phyloP scores from a whole-genome alignment of 2,113 vertebrate species.

The Dissostichus mawsoni region DNA sequence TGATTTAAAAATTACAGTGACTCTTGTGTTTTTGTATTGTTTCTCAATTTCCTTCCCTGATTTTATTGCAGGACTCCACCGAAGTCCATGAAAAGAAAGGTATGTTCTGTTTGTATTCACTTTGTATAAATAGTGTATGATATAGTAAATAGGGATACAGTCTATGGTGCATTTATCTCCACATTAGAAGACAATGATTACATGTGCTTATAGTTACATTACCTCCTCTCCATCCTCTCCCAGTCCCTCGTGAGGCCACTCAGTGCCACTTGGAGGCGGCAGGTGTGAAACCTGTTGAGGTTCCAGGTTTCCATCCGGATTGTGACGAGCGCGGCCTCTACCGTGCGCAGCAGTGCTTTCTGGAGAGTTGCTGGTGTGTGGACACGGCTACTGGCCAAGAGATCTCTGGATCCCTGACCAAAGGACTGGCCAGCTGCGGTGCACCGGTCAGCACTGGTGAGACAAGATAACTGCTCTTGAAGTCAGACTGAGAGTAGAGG shows the following conservation, averaged over 20 bases:
- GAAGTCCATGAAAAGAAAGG: background rate
- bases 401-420: background rate
- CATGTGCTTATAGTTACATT: too few species aligned
- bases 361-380: conserved; percentile 54
- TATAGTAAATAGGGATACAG: too few species aligned
- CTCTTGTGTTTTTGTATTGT: background rate
- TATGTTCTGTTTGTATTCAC: conserved; percentile 24
- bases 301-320: conserved; percentile 27
- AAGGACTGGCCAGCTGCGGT: background rate
- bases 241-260: conserved; percentile 33
- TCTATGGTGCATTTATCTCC: too few species aligned
- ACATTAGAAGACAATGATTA: too few species aligned
- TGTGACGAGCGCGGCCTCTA: conserved; percentile 66
- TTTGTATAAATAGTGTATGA: background rate
- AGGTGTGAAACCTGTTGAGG: background rate
- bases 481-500: background rate
- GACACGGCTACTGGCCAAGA: conserved; percentile 3
- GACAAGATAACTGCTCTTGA: background rate
- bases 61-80: conserved; percentile 53
- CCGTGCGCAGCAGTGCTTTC: conserved; percentile 51
- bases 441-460: background rate
- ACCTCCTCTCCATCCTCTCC: background rate
- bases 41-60: background rate
- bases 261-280: conserved; percentile 56
- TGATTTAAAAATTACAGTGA: too few species aligned